A percentile compares a stretch with the other conserved stretches of the same genome.
These are phyloP conservation scores for Aurelia aurita DNA, from an alignment of 30 jellyfish, hydroid and myxozoan species.

Conservation along the genomic window DNA sequence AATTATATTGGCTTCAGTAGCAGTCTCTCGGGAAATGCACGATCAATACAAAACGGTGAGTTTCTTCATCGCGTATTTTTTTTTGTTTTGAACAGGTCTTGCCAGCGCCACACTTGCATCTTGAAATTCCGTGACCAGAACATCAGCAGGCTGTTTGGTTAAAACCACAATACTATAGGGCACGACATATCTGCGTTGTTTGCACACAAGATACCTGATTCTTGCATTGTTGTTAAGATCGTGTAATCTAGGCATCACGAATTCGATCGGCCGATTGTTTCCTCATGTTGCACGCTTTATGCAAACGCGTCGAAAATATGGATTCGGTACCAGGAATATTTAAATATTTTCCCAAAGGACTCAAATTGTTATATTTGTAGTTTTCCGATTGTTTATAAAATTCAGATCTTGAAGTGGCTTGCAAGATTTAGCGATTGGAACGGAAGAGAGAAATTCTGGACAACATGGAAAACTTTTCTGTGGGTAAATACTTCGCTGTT, in stretches of 20 bases:
- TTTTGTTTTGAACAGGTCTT: slow-evolving; percentile 50
- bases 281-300: slow-evolving; percentile 1
- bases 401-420: too few species aligned
- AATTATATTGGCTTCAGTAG: slow-evolving; percentile 55
- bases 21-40: slow-evolving; percentile 62
- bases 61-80: neutral
- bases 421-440: too few species aligned
- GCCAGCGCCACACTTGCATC: slow-evolving; percentile 14
- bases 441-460: too few species aligned
- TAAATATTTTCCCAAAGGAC: neutral
- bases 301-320: neutral
- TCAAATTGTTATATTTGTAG: neutral
- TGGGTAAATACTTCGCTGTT: too few species aligned
- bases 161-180: slow-evolving; percentile 65
- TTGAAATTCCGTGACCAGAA: slow-evolving; percentile 66
- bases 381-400: neutral
- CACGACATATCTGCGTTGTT: slow-evolving; percentile 63
- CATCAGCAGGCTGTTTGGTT: slow-evolving; percentile 67
- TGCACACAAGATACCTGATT: slow-evolving; percentile 65
- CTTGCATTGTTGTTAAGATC: slow-evolving; percentile 29
- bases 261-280: neutral
- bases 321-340: neutral
- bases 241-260: slow-evolving; percentile 62
- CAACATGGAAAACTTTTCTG: too few species aligned
- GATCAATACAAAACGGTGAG: slow-evolving; percentile 78